A percentile compares a stretch with the other conserved stretches of the same genome.
phyloP scores from a whole-genome alignment of 2,113 vertebrate genomes.

The Dipodomys ordii region DNA sequence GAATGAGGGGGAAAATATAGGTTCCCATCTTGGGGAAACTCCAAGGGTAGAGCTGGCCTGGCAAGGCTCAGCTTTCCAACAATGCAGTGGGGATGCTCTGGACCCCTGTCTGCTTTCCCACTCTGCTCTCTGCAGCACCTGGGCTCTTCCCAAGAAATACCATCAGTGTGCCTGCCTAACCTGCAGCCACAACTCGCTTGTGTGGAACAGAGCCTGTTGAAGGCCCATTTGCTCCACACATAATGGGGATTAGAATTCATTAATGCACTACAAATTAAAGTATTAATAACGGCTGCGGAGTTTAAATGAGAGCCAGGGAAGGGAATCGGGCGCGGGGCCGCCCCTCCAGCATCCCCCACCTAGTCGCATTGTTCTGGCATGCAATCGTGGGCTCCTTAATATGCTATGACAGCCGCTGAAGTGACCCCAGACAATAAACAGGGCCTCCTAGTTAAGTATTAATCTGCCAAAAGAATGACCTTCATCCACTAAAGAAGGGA shows the following conservation, averaged over 20 bases:
- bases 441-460: constrained; percentile 68
- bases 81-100: too few species aligned
- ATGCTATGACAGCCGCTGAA: constrained; percentile 53
- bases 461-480: constrained; percentile 82
- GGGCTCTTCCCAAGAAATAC: neutral
- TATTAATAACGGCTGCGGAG: constrained; percentile 75
- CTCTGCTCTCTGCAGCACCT: neutral
- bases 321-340: accelerated
- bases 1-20: neutral
- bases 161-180: neutral
- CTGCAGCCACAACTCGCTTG: constrained; percentile 41
- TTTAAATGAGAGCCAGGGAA: constrained; percentile 66
- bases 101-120: too few species aligned
- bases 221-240: constrained; percentile 70
- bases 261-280: constrained; percentile 82
- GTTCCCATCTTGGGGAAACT: neutral
- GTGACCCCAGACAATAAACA: constrained; percentile 71
- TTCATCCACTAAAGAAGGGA: constrained; percentile 78
- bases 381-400: constrained; percentile 58
- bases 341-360: constrained; percentile 48
- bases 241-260: constrained; percentile 80
- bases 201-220: constrained; percentile 12
- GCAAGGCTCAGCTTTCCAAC: neutral
- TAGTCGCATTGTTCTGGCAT: neutral
- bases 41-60: neutral